Conservation (phyloP, 2,797 vertebrate species). For the Aeoliscus strigatus region DNA sequence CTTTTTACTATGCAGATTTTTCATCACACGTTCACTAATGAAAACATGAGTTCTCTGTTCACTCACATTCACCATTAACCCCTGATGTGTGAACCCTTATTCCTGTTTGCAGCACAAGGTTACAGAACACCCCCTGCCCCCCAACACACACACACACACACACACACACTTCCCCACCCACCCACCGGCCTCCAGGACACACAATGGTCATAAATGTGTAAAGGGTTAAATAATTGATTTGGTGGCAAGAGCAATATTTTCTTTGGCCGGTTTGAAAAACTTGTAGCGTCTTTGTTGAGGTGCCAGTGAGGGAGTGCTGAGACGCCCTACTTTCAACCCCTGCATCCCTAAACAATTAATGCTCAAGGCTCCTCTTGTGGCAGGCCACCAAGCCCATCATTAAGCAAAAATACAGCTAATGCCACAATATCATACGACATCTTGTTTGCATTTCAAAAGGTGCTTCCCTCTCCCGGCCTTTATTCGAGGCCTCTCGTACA, state of each 20-base stretch:
- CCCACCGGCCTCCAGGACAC: constrained; percentile 17
- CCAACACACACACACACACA: no score
- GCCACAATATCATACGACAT: constrained; percentile 56
- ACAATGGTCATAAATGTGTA: constrained; percentile 49
- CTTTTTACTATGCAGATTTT: constrained; percentile 72
- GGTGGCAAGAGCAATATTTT: constrained; percentile 38
- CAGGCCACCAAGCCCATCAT: constrained; percentile 76
- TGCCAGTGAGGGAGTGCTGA: constrained; percentile 44
- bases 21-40: constrained; percentile 70
- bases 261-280: constrained; percentile 48
- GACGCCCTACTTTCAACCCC: constrained; percentile 65
- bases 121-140: constrained; percentile 32
- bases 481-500: constrained; percentile 57
- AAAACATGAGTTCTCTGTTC: constrained; percentile 47
- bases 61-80: constrained; percentile 33
- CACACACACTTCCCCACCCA: no score
- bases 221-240: constrained; percentile 57
- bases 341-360: constrained; percentile 76
- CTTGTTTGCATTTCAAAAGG: constrained; percentile 80
- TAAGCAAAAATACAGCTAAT: constrained; percentile 58
- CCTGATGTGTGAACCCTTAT: constrained; percentile 16
- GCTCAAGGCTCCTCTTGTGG: constrained; percentile 62
- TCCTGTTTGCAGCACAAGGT: constrained; percentile 21
- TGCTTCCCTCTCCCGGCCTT: constrained; percentile 50
- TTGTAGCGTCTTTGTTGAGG: constrained; percentile 61